Conservation (phyloP, 2,113 vertebrate species). For the Scomber scombrus region DNA sequence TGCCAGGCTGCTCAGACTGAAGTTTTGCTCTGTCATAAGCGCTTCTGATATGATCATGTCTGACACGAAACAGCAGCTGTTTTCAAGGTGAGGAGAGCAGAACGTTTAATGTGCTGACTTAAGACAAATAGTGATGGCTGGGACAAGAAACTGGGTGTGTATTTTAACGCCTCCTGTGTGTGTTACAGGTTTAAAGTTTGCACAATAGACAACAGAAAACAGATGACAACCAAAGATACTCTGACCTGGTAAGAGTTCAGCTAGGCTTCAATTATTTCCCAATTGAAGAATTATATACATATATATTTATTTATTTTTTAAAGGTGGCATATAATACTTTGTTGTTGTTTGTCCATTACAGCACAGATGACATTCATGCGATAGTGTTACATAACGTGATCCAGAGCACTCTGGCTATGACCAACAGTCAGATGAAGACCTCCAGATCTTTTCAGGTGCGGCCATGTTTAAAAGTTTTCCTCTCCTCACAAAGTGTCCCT, state of each 20-base stretch:
- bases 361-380: slow-evolving; percentile 90
- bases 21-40: slow-evolving; percentile 89
- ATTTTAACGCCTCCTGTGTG: background rate
- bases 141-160: background rate
- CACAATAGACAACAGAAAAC: slow-evolving; percentile 85
- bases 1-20: slow-evolving; percentile 89
- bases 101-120: background rate
- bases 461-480: background rate
- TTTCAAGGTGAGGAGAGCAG: slow-evolving; percentile 83
- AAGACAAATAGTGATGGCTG: background rate
- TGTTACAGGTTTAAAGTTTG: slow-evolving; percentile 89
- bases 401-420: slow-evolving; percentile 94
- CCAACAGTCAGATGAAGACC: slow-evolving; percentile 92
- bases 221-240: slow-evolving; percentile 54
- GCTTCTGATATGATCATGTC: slow-evolving; percentile 85
- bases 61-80: slow-evolving; percentile 90
- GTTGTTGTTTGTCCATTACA: slow-evolving; percentile 60
- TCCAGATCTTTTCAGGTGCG: slow-evolving; percentile 93
- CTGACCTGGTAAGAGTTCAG: slow-evolving; percentile 64
- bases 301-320: background rate
- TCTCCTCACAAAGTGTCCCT: background rate
- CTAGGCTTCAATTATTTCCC: background rate
- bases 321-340: background rate
- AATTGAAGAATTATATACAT: background rate
- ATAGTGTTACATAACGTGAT: slow-evolving; percentile 94